Evolutionary conservation across 2,113 vertebrate species (phyloP), one percentile per base, ranked within the genome.

Genomic region (Oreochromis aureus): DNA sequence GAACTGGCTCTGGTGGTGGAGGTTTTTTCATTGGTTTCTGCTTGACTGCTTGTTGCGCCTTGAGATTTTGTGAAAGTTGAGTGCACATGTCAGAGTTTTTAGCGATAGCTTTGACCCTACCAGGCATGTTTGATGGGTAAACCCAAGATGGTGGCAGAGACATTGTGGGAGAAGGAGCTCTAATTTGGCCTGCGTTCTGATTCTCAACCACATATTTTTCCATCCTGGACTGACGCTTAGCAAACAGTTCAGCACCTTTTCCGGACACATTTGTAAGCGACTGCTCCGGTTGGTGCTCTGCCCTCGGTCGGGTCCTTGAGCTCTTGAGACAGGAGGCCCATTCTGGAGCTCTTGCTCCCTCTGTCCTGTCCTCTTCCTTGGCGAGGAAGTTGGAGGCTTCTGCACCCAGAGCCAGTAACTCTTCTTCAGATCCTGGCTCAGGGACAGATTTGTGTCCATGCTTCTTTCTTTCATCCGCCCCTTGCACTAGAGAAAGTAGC

Each of bases 81-180:
- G 89, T 59, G 4, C 88, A 92, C 73, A 96, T 87, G 51, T 96
- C 95, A 39, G 97, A 97, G 46, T 97, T 96, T 88, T 96, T 96
- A 7, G 94, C 95, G 2, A 97, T 97, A 58, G 97, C 96, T 87
- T 96, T 97, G 41, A 97, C 96, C 39, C 96, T 93, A 11, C 96
- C 96, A 0, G 96, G 98, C 92, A 97, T 97, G 1, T 94, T 98
- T 11, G 97, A 95, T 2, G 97, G 96, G 3, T 97, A 99, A 63
- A 98, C 98, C 98, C 98, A 99, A 89, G 98, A 99, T 0, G 99
- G 98, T 85, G 98, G 98, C 93, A 99, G 94, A 84, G 99, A 99
- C 96, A 97, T 97, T 2, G 99, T 98, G 16, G 99, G 99, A 0
- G 99, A 99, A 0, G 98, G 98, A 86, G 97, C 97, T 83, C 98